Conservation (phyloP, 2,113 vertebrate species). For the Tor tambroides region DNA sequence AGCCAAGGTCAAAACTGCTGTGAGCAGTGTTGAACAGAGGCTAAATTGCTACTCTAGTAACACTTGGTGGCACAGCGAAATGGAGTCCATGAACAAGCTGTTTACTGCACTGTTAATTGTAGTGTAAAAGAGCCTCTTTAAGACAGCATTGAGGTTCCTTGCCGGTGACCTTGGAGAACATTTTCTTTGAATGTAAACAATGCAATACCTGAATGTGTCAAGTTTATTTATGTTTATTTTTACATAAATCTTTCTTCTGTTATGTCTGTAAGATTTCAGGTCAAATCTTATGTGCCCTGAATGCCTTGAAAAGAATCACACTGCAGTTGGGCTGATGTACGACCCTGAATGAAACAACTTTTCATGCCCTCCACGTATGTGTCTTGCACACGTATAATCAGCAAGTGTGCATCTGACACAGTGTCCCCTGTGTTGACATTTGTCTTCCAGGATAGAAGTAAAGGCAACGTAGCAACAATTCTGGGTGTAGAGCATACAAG, state of each 20-base stretch:
- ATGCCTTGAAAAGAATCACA: too few species aligned
- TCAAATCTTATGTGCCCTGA: too few species aligned
- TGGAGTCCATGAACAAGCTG: conserved; percentile 20
- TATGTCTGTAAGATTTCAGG: not conserved
- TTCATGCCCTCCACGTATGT: conserved; percentile 10
- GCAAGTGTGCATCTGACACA: conserved; percentile 24
- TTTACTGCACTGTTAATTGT: conserved; percentile 42
- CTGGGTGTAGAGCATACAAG: not conserved
- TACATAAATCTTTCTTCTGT: not conserved
- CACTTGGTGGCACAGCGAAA: conserved; percentile 9
- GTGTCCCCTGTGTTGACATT: not conserved
- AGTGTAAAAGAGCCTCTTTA: conserved; percentile 39
- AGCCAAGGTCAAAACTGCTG: conserved; percentile 49
- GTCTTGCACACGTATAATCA: conserved; percentile 28
- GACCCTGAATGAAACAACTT: conserved; percentile 29
- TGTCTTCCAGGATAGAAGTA: not conserved
- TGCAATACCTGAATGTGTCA: not conserved
- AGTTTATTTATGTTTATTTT: not conserved
- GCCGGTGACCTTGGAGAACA: conserved; percentile 17
- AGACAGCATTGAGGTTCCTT: conserved; percentile 5
- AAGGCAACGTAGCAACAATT: not conserved
- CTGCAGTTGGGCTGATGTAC: not conserved
- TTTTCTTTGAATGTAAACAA: not conserved
- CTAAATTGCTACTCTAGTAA: conserved; percentile 37
- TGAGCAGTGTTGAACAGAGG: conserved; percentile 36